Evolutionary conservation across 2,888 invertebrate species (phyloP).

Genomic region (Drosophila limbata): DNA sequence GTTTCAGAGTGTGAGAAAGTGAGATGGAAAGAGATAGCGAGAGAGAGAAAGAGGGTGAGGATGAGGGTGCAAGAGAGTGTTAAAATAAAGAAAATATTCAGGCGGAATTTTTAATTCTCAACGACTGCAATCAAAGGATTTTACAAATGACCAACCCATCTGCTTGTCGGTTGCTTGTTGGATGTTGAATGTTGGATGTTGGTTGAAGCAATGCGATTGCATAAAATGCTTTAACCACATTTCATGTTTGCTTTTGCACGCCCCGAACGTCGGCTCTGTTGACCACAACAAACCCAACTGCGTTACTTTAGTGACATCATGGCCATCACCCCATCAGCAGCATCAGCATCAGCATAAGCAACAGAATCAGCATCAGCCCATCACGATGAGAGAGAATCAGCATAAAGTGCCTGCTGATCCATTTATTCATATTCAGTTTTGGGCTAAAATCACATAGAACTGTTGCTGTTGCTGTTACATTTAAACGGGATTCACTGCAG

Average conservation of each 20-base stretch:
- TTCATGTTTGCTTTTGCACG: conserved; percentile 65
- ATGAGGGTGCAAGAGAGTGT: conserved; percentile 19
- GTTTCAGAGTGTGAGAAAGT: conserved; percentile 8
- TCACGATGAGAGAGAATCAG: conserved; percentile 25
- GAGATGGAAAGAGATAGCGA: not conserved
- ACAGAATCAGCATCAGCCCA: not conserved
- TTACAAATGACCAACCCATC: conserved; percentile 67
- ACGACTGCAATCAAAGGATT: conserved; percentile 71
- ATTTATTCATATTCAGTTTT: conserved; percentile 39
- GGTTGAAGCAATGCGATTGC: conserved; percentile 59
- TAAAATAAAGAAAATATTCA: conserved; percentile 68
- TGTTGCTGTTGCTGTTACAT: conserved; percentile 17
- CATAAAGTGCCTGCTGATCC: conserved; percentile 34
- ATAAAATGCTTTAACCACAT: conserved; percentile 72
- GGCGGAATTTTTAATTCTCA: conserved; percentile 66
- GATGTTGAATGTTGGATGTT: conserved; percentile 23
- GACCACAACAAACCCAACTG: conserved; percentile 54
- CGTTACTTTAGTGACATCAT: conserved; percentile 57
- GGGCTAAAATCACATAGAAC: conserved; percentile 51
- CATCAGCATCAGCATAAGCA: not conserved
- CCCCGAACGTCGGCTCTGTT: conserved; percentile 36
- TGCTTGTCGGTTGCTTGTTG: conserved; percentile 46
- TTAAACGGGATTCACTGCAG: conserved; percentile 9
- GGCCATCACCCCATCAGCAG: conserved; percentile 42
- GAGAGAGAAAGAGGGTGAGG: not conserved